Percentiles rank a stretch among this genome's conserved stretches.
Evolutionary conservation across 2,797 vertebrate genomes (phyloP).

Genomic region (Kryptolebias ocellatus): DNA sequence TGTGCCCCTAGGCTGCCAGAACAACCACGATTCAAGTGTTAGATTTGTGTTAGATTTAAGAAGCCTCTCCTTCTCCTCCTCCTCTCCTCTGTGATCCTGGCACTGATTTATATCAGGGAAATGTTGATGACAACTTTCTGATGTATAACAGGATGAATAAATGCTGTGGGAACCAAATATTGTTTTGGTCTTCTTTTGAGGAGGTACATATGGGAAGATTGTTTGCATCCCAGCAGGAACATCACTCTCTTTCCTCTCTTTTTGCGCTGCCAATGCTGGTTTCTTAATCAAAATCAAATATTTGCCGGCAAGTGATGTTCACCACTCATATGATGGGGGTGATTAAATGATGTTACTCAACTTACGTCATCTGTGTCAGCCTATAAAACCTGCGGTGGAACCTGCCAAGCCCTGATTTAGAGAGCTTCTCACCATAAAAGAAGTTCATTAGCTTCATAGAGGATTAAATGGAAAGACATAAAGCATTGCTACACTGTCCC

Average conservation of each 20-base stretch:
- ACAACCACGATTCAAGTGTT: slow-evolving; percentile 88
- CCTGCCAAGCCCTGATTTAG: slow-evolving; percentile 49
- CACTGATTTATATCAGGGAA: slow-evolving; percentile 73
- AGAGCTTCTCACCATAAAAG: slow-evolving; percentile 50
- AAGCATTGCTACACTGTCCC: background rate
- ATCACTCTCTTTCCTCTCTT: slow-evolving; percentile 29
- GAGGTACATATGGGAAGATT: slow-evolving; percentile 56
- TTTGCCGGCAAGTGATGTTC: slow-evolving; percentile 34
- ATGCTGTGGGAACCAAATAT: slow-evolving; percentile 75
- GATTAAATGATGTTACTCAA: slow-evolving; percentile 30
- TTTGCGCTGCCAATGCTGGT: slow-evolving; percentile 35
- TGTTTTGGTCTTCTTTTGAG: slow-evolving; percentile 67
- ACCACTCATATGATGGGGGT: slow-evolving; percentile 23
- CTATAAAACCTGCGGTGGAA: slow-evolving; percentile 32
- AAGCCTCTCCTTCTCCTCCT: slow-evolving; percentile 73
- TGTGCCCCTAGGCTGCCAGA: slow-evolving; percentile 87
- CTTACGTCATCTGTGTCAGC: slow-evolving; percentile 40
- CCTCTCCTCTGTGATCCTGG: slow-evolving; percentile 71
- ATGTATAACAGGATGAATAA: slow-evolving; percentile 76
- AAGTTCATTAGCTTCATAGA: slow-evolving; percentile 48
- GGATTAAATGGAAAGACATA: slow-evolving; percentile 11
- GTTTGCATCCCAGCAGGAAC: slow-evolving; percentile 57
- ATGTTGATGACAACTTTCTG: slow-evolving; percentile 76
- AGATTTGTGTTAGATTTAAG: slow-evolving; percentile 90
- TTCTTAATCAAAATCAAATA: slow-evolving; percentile 64